Evolutionary conservation across 2,797 vertebrate genomes (phyloP), one percentile per base, ranked within the genome.

Genomic region (Mustela erminea): DNA sequence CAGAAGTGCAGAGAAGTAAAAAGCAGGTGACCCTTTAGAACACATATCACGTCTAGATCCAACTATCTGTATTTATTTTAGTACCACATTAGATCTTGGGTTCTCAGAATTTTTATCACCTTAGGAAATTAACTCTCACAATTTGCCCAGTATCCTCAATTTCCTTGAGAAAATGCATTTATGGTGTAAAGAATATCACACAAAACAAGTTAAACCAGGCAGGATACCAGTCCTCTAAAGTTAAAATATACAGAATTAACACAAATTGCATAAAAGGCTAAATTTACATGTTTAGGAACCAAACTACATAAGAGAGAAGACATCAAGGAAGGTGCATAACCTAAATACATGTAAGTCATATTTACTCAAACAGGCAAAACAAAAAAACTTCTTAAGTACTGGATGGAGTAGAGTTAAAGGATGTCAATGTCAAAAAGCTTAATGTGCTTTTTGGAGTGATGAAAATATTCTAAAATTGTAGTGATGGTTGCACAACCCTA

Each of bases 81-180:
- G 58, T 32, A 38, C 52, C 49, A 83, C 41, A 83, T 5, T 11
- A 13, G 41, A 87, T 43, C 32, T 32, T 68, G 49, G 46, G 64
- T 60, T 60, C 58, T 90, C 58, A 49, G 94, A 75, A 18, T 21
- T 82, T 77, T 87, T 49, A 83, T 25, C 23, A 41, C 9, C 27
- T 64, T 87, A 77, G n/a, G 27, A 94, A 78, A 89, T 58, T 77
- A 88, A 88, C 25, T 89, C n/a, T 68, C 35, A 75, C 18, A 93
- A n/a, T 89, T 54, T 77, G 27, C 38, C 66, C 27, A 81, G 29
- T 46, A 56, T 43, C 35, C 25, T 86, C 43, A 86, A 74, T 38
- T 85, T 86, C 46, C 64, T 21, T 66, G 66, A 64, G 38, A 41
- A 87, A 38, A 82, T 87, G 74, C 58, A 86, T 15, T 64, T 49